phyloP scores from a whole-genome alignment of 2,113 vertebrate genomes.

The Nycticryphes semicollaris region DNA sequence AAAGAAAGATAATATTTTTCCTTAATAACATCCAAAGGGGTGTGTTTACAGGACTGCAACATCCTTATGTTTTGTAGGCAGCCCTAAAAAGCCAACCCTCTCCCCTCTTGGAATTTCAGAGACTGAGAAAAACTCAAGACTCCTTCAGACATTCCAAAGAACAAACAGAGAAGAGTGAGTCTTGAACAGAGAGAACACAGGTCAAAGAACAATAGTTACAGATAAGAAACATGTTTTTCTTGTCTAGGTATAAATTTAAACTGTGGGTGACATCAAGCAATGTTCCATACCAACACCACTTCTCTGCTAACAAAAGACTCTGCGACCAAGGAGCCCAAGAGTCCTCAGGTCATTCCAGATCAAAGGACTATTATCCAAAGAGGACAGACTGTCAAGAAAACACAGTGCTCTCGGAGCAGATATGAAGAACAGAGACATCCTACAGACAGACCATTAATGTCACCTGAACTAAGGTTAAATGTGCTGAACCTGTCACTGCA shows the following conservation, averaged over 20 bases:
- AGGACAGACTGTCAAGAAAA: not conserved
- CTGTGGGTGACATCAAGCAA: not conserved
- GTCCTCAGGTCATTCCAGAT: not conserved
- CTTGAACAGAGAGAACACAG: not conserved
- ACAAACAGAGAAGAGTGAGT: not conserved
- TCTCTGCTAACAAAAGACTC: not conserved
- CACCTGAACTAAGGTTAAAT: not conserved
- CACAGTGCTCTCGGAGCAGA: not conserved
- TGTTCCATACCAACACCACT: not conserved
- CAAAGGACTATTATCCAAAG: not conserved
- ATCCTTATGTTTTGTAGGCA: not conserved
- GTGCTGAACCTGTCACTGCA: not conserved
- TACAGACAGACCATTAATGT: not conserved
- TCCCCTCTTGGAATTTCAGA: not conserved
- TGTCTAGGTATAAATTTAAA: not conserved
- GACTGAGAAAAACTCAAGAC: not conserved
- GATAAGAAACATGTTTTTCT: not conserved
- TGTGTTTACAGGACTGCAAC: not conserved
- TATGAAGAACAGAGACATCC: not conserved
- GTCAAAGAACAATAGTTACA: not conserved
- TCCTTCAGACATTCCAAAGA: not conserved
- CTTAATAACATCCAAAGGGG: not conserved
- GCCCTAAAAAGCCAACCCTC: not conserved
- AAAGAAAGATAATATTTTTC: not conserved
- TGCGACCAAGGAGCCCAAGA: not conserved